Evolutionary conservation across 1,140 invertebrate species (phyloP).

Genomic region (Coelopa frigida): DNA sequence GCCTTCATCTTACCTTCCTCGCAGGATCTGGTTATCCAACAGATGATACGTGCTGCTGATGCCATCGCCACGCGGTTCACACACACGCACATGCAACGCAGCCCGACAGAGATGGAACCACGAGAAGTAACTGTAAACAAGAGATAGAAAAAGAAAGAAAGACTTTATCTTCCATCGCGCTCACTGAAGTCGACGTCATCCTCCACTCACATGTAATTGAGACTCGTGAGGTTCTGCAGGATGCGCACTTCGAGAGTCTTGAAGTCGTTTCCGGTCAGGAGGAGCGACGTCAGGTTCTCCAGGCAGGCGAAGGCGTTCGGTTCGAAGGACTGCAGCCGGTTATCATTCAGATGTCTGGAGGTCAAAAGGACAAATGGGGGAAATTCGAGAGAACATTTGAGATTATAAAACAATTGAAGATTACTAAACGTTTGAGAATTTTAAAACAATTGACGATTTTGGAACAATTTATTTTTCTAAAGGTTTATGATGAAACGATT

Average conservation of each 20-base stretch:
- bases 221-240: constrained; percentile 42
- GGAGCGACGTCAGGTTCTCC: constrained; percentile 31
- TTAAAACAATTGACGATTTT: no score
- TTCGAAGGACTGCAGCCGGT: constrained; percentile 42
- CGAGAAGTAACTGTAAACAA: constrained; percentile 53
- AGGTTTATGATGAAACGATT: no score
- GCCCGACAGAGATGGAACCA: constrained; percentile 55
- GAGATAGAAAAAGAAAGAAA: constrained; percentile 12
- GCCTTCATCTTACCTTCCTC: constrained; percentile 45
- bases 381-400: no score
- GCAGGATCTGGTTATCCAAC: constrained; percentile 52
- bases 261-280: constrained; percentile 44
- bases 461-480: no score
- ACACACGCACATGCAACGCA: constrained; percentile 51
- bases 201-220: constrained; percentile 48
- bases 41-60: constrained; percentile 54
- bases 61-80: constrained; percentile 56
- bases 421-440: no score
- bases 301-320: constrained; percentile 37
- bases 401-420: no score
- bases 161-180: background rate
- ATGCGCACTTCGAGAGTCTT: constrained; percentile 42
- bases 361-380: no score
- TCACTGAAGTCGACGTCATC: background rate
- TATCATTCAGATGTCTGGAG: constrained; percentile 32